A percentile compares a stretch with the other conserved stretches of the same genome.
Evolutionary conservation across 2,797 vertebrate species (phyloP).

Genomic region (Centropyge bicolor): DNA sequence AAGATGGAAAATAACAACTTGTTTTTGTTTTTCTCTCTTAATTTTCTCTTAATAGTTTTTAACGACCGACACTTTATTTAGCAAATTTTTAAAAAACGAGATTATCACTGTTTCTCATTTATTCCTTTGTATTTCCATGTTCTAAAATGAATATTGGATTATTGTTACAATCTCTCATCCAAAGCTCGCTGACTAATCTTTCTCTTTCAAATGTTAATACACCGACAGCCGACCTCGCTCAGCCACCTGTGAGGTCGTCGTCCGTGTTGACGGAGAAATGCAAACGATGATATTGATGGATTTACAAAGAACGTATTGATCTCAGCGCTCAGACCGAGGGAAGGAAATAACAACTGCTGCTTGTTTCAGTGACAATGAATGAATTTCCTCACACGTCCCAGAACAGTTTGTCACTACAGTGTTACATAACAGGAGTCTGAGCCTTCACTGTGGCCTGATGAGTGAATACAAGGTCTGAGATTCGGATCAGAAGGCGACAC

Average conservation of each 20-base stretch:
- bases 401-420: neutral
- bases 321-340: neutral
- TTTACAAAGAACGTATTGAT: conserved; percentile 9
- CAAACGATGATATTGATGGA: conserved; percentile 1
- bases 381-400: neutral
- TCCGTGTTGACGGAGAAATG: neutral
- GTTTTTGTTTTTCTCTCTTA: neutral
- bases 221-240: too few species aligned
- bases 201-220: neutral
- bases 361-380: neutral
- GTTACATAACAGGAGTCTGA: neutral
- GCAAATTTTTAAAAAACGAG: too few species aligned
- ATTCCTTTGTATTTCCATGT: too few species aligned
- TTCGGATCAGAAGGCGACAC: neutral
- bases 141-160: too few species aligned
- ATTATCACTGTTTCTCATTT: too few species aligned
- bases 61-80: too few species aligned
- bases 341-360: neutral
- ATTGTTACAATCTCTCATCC: too few species aligned
- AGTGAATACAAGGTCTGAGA: neutral
- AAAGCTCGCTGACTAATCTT: too few species aligned
- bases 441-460: neutral
- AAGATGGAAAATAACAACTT: neutral
- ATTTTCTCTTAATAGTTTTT: too few species aligned
- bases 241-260: neutral